Base-by-base conservation (phyloP, 2,113 vertebrate species). In the Aptenodytes forsteri region DNA sequence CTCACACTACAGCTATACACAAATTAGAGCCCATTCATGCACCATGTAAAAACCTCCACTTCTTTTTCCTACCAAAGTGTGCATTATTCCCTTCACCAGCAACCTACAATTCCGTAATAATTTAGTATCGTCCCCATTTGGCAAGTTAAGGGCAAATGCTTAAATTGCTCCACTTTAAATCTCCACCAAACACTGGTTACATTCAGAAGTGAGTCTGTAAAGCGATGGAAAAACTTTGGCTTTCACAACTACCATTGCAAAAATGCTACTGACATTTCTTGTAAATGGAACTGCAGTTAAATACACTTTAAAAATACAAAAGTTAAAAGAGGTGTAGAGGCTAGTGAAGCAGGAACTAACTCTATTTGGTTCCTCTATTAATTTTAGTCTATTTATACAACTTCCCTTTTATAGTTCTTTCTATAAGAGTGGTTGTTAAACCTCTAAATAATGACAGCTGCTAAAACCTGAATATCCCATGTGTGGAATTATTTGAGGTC, bases 391-490 rank as follows among this genome's bases (percentile, higher is more conserved):
- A 76, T 91, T 94, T 97, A 94, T 97, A 94, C 29, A 65, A 94
- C 93, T 97, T 97, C 91, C 55, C 64, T 96, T 91, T 88, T 94
- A 90, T 76, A 91, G 84, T 82, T 95, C 81, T 93, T 96, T 90
- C 66, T 96, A 30, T 83, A 95, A 83, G 49, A 72, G 29, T 87
- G 54, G 89, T 94, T 94, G 70, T 97, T 96, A 94, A 95, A 96
- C n/a, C 42, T 96, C 83, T 97, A 85, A 97, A 96, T 86, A 97
- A 71, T 59, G 89, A 94, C 93, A 96, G 95, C 89, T 96, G 91
- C 78, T 93, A 87, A 95, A 93, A 93, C 64, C 75, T 12, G 18
- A 91, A 62, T 95, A 73, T 91, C 78, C 82, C 78, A 64, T 80
- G 44, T 94, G 95, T 88, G 67, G 64, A 93, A 90, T 97, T 23